phyloP scores from a whole-genome alignment of 1,140 invertebrate genomes.

The Arctopsyche grandis region DNA sequence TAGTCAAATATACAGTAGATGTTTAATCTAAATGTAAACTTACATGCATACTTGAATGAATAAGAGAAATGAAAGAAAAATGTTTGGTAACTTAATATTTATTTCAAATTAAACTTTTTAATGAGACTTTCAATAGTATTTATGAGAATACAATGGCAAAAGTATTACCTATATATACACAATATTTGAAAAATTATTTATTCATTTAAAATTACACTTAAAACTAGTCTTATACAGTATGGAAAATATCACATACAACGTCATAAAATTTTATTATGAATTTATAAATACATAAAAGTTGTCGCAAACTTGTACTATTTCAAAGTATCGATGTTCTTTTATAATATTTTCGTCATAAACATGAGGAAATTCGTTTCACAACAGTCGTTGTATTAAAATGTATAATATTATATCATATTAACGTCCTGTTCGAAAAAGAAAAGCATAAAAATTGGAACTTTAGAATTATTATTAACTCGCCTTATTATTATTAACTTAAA shows the following conservation, averaged over 20 bases:
- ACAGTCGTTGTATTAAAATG: too few species aligned
- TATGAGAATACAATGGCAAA: slow-evolving; percentile 12
- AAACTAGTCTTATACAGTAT: slow-evolving; percentile 19
- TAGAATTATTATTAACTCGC: too few species aligned
- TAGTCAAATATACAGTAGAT: too few species aligned
- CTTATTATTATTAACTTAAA: too few species aligned
- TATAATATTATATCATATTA: background rate
- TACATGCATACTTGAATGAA: too few species aligned
- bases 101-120: too few species aligned
- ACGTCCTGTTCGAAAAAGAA: background rate
- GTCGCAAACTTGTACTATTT: background rate
- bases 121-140: too few species aligned
- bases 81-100: background rate
- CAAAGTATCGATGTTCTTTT: background rate
- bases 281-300: background rate
- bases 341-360: too few species aligned
- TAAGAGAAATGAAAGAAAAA: too few species aligned
- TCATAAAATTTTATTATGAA: slow-evolving; percentile 13
- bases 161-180: slow-evolving; percentile 15
- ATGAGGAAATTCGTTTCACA: too few species aligned
- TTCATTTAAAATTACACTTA: slow-evolving; percentile 9
- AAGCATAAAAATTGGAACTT: background rate
- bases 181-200: background rate
- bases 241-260: slow-evolving; percentile 41
- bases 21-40: too few species aligned